These are phyloP conservation scores for Tyria jacobaeae DNA, from an alignment of 2,888 invertebrate genomes.

Conservation along the genomic window DNA sequence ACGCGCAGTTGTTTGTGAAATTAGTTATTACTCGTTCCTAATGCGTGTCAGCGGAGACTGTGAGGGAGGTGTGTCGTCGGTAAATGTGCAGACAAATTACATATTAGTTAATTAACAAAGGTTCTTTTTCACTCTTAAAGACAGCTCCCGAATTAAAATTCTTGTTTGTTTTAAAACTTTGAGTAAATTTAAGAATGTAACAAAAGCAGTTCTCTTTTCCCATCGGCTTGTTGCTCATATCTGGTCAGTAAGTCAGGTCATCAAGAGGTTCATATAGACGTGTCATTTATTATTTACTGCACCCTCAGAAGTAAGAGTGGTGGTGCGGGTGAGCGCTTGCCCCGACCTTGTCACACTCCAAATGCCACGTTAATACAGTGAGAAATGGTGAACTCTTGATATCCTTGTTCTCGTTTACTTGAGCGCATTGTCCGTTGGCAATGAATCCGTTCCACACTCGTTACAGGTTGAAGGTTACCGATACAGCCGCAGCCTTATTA, in stretches of 20 bases:
- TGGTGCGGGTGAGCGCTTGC: background rate
- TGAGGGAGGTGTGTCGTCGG: no score
- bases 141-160: no score
- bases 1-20: background rate
- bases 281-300: background rate
- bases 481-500: no score
- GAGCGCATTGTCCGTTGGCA: background rate
- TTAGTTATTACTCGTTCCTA: background rate
- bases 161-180: no score
- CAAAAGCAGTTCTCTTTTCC: no score
- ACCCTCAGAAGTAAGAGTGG: background rate
- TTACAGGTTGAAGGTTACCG: background rate
- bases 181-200: no score
- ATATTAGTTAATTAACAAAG: no score
- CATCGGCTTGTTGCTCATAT: no score
- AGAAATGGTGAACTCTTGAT: constrained; percentile 20
- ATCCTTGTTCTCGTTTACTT: constrained; percentile 46
- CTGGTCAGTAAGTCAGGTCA: no score
- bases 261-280: background rate
- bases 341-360: constrained; percentile 16
- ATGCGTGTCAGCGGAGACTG: constrained; percentile 3
- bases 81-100: no score
- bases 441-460: background rate
- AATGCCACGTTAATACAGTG: constrained; percentile 17
- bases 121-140: background rate